A percentile compares a stretch with the other conserved stretches of the same genome.
Conservation (phyloP, 2,797 vertebrate genomes). For the Kryptopterus vitreolus region DNA sequence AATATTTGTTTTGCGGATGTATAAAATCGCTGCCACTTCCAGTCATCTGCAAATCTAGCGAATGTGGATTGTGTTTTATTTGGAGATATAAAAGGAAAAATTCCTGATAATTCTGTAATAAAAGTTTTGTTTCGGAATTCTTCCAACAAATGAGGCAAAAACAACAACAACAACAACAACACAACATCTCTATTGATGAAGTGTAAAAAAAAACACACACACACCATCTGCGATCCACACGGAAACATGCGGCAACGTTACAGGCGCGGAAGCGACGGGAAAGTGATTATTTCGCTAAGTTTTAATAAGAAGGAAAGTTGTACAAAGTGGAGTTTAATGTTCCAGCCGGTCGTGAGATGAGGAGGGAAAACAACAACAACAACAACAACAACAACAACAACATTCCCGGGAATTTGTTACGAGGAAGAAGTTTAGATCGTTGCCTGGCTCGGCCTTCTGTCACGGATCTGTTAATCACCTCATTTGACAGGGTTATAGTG, state of each 20-base stretch:
- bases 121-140: background rate
- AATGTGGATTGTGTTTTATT: too few species aligned
- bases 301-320: background rate
- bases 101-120: too few species aligned
- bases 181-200: background rate
- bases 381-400: too few species aligned
- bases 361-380: too few species aligned
- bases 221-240: background rate
- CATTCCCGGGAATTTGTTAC: background rate
- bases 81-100: background rate
- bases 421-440: too few species aligned
- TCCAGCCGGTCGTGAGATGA: too few species aligned
- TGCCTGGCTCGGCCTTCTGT: background rate
- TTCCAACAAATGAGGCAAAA: background rate
- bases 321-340: background rate
- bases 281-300: background rate
- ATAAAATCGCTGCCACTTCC: too few species aligned
- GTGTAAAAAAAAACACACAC: background rate
- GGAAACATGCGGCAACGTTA: background rate
- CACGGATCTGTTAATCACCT: slow-evolving; percentile 45
- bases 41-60: too few species aligned
- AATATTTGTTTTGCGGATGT: too few species aligned
- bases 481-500: slow-evolving; percentile 13
- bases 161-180: background rate
- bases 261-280: background rate